Percentiles rank a stretch among this genome's conserved stretches.
These are phyloP conservation scores for Andrena minutula DNA, from an alignment of 2,888 invertebrate genomes.

Conservation along the genomic window DNA sequence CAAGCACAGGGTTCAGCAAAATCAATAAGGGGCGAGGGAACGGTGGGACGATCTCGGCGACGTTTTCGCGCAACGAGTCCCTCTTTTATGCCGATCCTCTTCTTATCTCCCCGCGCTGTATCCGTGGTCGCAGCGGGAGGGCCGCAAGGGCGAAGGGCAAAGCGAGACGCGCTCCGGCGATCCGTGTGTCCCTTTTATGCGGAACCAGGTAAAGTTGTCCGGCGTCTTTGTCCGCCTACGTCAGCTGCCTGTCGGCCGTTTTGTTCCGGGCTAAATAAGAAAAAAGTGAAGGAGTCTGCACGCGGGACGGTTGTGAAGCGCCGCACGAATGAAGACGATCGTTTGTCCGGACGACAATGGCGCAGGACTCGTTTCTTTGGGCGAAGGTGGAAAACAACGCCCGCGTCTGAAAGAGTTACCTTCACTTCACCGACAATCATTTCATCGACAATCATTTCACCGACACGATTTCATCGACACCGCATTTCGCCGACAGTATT, in stretches of 20 bases:
- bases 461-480: too few relatives aligned
- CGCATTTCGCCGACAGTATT: too few relatives aligned
- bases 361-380: conserved; percentile 37
- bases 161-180: conserved; percentile 47
- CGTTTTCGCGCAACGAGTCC: conserved; percentile 23
- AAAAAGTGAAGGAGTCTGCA: conserved; percentile 69
- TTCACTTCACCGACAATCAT: too few relatives aligned
- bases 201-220: conserved; percentile 64
- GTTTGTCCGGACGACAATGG: conserved; percentile 69
- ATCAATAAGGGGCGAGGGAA: conserved; percentile 18
- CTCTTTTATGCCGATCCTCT: conserved; percentile 26
- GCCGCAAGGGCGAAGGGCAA: conserved; percentile 49
- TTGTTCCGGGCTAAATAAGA: conserved; percentile 69
- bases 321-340: conserved; percentile 65
- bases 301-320: conserved; percentile 63
- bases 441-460: too few relatives aligned
- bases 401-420: neutral
- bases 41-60: conserved; percentile 12
- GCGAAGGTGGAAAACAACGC: conserved; percentile 55
- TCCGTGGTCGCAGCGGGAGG: conserved; percentile 46
- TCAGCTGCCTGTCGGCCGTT: conserved; percentile 70
- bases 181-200: conserved; percentile 68
- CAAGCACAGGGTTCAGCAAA: neutral
- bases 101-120: conserved; percentile 38
- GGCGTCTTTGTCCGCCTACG: conserved; percentile 71